Base-by-base conservation (phyloP, 2,797 vertebrate species). In the Heterohyrax brucei region DNA sequence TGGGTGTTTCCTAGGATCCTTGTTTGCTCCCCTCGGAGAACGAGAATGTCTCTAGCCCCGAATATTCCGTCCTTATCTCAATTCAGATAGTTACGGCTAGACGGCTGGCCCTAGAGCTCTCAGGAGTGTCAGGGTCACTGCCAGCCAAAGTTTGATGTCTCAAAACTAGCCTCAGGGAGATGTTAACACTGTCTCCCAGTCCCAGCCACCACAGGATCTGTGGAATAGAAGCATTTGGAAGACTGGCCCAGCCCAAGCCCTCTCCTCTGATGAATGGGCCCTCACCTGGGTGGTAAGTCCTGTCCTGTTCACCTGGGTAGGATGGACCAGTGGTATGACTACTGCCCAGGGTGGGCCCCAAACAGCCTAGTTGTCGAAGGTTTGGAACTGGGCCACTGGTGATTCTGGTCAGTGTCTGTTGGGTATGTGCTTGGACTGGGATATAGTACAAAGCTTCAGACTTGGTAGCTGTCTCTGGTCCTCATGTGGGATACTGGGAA, bases 261-360 rank as follows among this genome's bases (percentile, higher is more conserved):
- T 50, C 53, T 66, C 53, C 79, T 81, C 85, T 44, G 46, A 61
- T 26, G 68, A 91, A 13, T 0, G 68, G 14, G 3, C 18, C 18
- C 7, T 19, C 66, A 2, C n/a, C 14, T 61, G n/a, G 10, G 9
- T 5, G 21, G 46, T 56, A 22, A 64, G 73, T 8, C 72, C 12
- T 12, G 5, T 21, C 10, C 22, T 0, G 0, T 26, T 24, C 39
- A 39, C 50, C 10, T 10, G 6, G 21, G 24, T 1, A 19, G 18
- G n/a, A 16, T 0, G 73, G 70, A 4, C 46, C 73, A 1, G 6
- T 48, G 13, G 5, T 1, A 8, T 44, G 44, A 73, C 8, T 3
- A n/a, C n/a, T 0, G 84, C 14, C 28, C 53, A 30, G 79, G 72
- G 46, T 0, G 7, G 14, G 7, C 61, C 75, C 75, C 30, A 7